phyloP scores from a whole-genome alignment of 2,113 vertebrate genomes.

The Heteronetta atricapilla region DNA sequence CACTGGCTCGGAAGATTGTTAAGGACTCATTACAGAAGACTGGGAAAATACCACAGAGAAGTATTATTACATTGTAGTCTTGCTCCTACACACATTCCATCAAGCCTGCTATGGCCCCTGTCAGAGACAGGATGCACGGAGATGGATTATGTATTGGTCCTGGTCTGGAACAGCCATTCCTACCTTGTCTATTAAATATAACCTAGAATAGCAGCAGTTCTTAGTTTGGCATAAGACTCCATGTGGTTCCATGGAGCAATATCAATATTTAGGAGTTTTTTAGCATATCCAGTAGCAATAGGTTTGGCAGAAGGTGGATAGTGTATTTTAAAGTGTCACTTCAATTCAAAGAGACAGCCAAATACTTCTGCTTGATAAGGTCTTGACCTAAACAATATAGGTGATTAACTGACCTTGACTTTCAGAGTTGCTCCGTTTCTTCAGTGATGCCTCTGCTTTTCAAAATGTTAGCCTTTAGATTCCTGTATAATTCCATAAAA shows the following conservation, averaged over 20 bases:
- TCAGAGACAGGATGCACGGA: not conserved
- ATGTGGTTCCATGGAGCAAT: fast-evolving
- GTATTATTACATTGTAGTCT: not conserved
- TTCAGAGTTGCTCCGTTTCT: not conserved
- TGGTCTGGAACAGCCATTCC: not conserved
- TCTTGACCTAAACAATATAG: not conserved
- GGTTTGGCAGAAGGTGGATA: not conserved
- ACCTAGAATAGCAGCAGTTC: not conserved
- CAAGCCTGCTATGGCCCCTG: not conserved
- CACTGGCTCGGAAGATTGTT: not conserved
- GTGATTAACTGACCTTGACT: not conserved
- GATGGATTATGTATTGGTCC: not conserved
- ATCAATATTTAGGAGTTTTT: not conserved
- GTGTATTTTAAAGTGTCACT: not conserved
- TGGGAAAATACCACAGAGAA: not conserved
- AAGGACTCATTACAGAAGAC: not conserved
- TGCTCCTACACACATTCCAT: not conserved
- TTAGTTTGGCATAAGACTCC: not conserved
- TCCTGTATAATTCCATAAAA: not conserved
- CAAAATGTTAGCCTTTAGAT: not conserved
- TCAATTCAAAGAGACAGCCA: not conserved
- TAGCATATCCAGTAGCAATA: not conserved
- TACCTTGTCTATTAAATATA: not conserved
- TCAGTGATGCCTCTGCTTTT: not conserved
- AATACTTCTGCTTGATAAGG: not conserved